phyloP scores from a whole-genome alignment of 2,888 invertebrate species.

The Acheta domesticus region DNA sequence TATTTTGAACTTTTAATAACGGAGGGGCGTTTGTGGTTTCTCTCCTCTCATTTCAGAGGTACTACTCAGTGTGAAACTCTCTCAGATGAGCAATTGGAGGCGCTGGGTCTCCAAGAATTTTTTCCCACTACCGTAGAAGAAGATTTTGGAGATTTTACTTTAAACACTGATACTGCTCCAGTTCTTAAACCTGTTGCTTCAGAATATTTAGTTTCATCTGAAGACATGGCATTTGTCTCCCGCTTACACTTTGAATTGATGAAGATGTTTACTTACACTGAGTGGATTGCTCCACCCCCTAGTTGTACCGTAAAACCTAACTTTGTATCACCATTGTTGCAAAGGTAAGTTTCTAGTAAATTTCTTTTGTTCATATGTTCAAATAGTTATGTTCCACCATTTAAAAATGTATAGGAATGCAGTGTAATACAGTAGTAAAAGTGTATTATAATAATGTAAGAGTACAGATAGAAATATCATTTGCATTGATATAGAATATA shows the following conservation, averaged over 20 bases:
- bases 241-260: constrained; percentile 61
- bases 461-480: too few relatives aligned
- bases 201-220: constrained; percentile 45
- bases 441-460: too few relatives aligned
- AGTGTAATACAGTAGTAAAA: too few relatives aligned
- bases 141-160: constrained; percentile 63
- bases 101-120: constrained; percentile 62
- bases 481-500: too few relatives aligned
- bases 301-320: neutral
- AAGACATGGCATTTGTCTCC: constrained; percentile 59
- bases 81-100: constrained; percentile 64
- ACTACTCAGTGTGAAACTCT: constrained; percentile 40
- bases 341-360: constrained; percentile 28
- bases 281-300: constrained; percentile 42
- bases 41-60: constrained; percentile 12
- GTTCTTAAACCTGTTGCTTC: neutral
- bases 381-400: too few relatives aligned
- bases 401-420: too few relatives aligned
- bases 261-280: constrained; percentile 29
- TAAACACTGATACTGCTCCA: constrained; percentile 49
- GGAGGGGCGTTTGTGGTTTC: neutral
- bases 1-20: neutral
- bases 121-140: constrained; percentile 66
- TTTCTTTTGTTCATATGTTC: too few relatives aligned
- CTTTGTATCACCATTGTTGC: constrained; percentile 23